Base-by-base conservation (phyloP, 92 coral and sea anemone genomes). In the Pocillopora meandrina region DNA sequence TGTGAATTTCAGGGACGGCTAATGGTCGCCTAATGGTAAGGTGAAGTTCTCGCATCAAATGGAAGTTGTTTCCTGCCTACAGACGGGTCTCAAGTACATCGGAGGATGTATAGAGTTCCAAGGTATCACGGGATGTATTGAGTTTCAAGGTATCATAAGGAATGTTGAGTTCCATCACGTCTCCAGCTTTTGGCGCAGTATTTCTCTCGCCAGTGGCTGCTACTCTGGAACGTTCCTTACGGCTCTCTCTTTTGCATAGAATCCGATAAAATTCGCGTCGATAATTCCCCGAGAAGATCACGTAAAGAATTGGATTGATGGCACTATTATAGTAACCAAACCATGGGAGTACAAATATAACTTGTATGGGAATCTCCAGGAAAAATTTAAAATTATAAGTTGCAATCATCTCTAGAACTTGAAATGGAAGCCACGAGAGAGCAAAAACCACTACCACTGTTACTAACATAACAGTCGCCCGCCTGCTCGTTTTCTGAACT, bases 281-380 rank as follows among this genome's bases (percentile, higher is more conserved):
- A 74, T 87, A 92, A 17, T 92, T 92, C 72, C 82, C 93, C n/a
- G 95, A 92, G 72, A 92, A 92, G 19, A 90, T 74, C 20, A 92
- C 93, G 56, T 92, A 92, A 23, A 92, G 78, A 20, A 92, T 84
- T 14, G 95, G 95, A 72, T 92, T 92, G 58, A 92, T 85, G 20
- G 95, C 95, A 21, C 91, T 78, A 79, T 92, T 92, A 11, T 90
- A 87, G 59, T 79, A 92, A 14, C 93, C 95, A 67, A 90, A 63
- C 89, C 91, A 92, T 3, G 95, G 95, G 52, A 77, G 68, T 13
- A 90, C 75, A 64, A 90, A 11, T 15, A 16, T 10, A 23, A 87
- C 23, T 47, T 82, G 56, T n/a, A 71, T 3, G 15, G 93, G 95
- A 12, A 90, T n/a, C 56, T 62, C 61, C 0, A 9, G 18, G 15